Evolutionary conservation across 2,888 invertebrate genomes (phyloP).

Genomic region (Drosophila meridiana): DNA sequence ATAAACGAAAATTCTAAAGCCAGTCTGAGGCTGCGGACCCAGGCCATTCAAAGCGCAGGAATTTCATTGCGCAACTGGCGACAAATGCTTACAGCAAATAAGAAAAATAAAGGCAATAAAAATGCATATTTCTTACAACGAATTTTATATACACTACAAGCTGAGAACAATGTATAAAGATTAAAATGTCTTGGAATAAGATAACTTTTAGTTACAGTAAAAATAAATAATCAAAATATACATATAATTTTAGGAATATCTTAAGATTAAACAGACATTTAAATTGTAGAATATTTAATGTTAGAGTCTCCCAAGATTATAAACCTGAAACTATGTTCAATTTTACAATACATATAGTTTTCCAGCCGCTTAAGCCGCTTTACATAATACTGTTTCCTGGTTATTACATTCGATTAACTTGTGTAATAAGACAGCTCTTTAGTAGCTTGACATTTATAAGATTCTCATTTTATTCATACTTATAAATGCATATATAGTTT

Average conservation of each 20-base stretch:
- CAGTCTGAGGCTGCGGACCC: conserved; percentile 28
- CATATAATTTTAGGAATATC: too few relatives aligned
- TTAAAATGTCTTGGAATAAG: not conserved
- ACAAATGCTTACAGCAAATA: conserved; percentile 24
- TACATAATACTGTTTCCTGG: not conserved
- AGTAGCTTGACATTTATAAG: not conserved
- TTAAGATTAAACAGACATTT: too few relatives aligned
- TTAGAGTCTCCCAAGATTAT: too few relatives aligned
- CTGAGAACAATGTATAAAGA: too few relatives aligned
- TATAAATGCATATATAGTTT: not conserved
- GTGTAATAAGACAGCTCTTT: not conserved
- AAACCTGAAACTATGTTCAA: not conserved
- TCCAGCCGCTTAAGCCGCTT: not conserved
- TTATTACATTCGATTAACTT: not conserved
- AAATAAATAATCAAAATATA: too few relatives aligned
- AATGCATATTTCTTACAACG: not conserved
- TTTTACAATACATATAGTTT: not conserved
- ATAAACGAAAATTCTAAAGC: conserved; percentile 64
- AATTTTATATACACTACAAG: not conserved
- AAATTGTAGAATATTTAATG: not conserved
- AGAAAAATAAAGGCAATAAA: not conserved
- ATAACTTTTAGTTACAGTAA: not conserved
- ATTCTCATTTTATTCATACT: not conserved
- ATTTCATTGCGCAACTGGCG: conserved; percentile 57
- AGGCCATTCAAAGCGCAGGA: conserved; percentile 38